Percentiles rank a stretch among this genome's conserved stretches.
phyloP scores from a whole-genome alignment of 2,113 vertebrate genomes.

The Cheilinus undulatus region DNA sequence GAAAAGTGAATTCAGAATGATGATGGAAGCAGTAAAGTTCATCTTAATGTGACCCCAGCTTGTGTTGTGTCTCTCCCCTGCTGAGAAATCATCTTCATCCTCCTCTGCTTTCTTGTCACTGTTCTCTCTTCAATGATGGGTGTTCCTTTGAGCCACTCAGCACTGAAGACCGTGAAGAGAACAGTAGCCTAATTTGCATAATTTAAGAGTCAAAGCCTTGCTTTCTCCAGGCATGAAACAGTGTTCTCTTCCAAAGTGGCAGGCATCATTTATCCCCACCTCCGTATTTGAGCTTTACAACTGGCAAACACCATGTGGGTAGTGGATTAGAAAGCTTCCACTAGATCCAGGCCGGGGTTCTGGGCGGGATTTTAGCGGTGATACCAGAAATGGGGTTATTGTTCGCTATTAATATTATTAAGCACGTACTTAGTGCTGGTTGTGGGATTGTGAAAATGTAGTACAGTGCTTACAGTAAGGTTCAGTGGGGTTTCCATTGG shows the following conservation, averaged over 20 bases:
- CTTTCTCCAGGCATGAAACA: conserved; percentile 62
- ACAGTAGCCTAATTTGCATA: conserved; percentile 58
- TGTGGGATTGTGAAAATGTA: conserved; percentile 28
- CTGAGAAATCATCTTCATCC: conserved; percentile 11
- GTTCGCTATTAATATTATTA: conserved; percentile 24
- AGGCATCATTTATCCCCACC: conserved; percentile 39
- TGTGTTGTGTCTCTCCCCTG: background rate
- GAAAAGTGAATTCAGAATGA: too few species aligned
- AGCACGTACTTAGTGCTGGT: background rate
- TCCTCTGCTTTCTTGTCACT: conserved; percentile 23
- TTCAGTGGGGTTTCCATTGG: conserved; percentile 33
- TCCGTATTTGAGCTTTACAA: conserved; percentile 34
- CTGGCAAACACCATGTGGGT: background rate
- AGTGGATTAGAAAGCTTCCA: conserved; percentile 31
- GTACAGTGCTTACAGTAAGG: conserved; percentile 20
- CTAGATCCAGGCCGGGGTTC: background rate
- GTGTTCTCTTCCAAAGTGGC: conserved; percentile 37
- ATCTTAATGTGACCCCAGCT: conserved; percentile 17
- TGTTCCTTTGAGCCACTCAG: conserved; percentile 36
- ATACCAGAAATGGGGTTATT: conserved; percentile 19
- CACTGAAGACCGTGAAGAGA: conserved; percentile 35
- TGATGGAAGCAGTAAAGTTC: background rate
- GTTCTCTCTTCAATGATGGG: conserved; percentile 35
- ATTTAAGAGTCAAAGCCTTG: conserved; percentile 50
- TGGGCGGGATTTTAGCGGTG: conserved; percentile 2